These are phyloP conservation scores for Melipona bicolor DNA, from an alignment of 2,888 invertebrate species.

Conservation along the genomic window DNA sequence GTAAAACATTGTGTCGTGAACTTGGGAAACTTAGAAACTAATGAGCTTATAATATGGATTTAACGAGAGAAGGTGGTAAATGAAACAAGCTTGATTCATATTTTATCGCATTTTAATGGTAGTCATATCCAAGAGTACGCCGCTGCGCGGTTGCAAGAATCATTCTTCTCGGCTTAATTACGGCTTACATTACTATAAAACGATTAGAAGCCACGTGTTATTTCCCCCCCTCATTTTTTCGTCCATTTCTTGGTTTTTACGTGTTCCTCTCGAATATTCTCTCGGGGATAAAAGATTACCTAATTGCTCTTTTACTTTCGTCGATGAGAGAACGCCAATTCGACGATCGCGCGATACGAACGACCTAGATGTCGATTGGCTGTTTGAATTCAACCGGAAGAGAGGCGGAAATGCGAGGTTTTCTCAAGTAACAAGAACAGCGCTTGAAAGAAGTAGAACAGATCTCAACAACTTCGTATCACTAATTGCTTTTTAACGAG, in stretches of 20 bases:
- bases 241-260: conserved; percentile 36
- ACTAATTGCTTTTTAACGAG: not conserved
- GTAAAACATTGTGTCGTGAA: not conserved
- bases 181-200: conserved; percentile 67
- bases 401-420: conserved; percentile 53
- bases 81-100: conserved; percentile 24
- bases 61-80: not conserved
- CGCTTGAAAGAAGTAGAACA: conserved; percentile 1
- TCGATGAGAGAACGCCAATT: conserved; percentile 76
- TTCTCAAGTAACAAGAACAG: not conserved
- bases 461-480: conserved; percentile 7
- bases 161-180: conserved; percentile 38
- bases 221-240: conserved; percentile 18
- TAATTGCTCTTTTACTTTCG: conserved; percentile 75
- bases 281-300: conserved; percentile 45
- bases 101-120: conserved; percentile 68
- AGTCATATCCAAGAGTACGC: conserved; percentile 71
- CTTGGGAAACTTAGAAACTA: too few species aligned
- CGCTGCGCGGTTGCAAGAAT: conserved; percentile 49
- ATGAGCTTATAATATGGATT: not conserved
- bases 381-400: conserved; percentile 44
- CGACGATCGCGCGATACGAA: conserved; percentile 55
- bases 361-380: conserved; percentile 53
- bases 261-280: conserved; percentile 54
- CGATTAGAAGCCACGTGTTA: conserved; percentile 67